These are phyloP conservation scores for Labia minor DNA, from an alignment of 2,888 invertebrate species.

Conservation along the genomic window DNA sequence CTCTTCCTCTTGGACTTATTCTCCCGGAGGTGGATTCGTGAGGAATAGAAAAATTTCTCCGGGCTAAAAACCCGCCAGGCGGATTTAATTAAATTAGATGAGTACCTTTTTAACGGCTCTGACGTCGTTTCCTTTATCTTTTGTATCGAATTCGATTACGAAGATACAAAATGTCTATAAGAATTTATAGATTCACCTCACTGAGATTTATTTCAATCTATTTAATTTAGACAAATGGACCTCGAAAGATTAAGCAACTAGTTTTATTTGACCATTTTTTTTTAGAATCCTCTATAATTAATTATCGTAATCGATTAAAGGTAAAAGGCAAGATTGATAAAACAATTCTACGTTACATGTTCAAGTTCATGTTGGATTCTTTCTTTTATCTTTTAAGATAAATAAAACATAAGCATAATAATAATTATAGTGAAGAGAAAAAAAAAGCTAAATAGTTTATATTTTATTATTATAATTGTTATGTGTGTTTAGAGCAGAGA, in stretches of 20 bases:
- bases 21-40: neutral
- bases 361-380: too few relatives aligned
- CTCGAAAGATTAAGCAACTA: neutral
- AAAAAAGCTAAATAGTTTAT: too few relatives aligned
- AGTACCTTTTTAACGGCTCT: neutral
- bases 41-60: neutral
- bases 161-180: neutral
- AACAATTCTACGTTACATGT: too few relatives aligned
- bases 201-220: neutral
- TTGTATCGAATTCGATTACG: neutral
- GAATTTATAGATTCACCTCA: neutral
- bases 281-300: neutral
- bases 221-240: conserved; percentile 2
- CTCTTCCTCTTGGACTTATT: too few relatives aligned
- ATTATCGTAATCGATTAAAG: conserved; percentile 1
- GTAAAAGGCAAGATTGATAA: neutral
- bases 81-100: conserved; percentile 8
- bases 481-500: too few relatives aligned
- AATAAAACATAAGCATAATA: too few relatives aligned
- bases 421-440: too few relatives aligned
- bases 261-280: neutral
- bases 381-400: too few relatives aligned
- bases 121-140: neutral
- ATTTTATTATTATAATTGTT: too few relatives aligned
- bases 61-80: neutral